Evolutionary conservation across 2,797 vertebrate species (phyloP).

Genomic region (Myotis myotis): DNA sequence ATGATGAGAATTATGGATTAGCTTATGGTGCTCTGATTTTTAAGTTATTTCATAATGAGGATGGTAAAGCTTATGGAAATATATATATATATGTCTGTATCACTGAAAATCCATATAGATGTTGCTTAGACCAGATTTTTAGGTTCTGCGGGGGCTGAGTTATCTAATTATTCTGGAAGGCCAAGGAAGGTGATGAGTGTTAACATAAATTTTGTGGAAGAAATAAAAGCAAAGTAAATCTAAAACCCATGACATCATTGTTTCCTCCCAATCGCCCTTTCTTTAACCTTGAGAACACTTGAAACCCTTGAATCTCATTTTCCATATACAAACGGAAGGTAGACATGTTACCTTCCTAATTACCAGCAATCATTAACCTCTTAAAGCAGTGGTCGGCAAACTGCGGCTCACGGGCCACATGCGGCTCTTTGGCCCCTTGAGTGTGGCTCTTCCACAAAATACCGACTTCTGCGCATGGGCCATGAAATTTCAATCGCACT

Average conservation of each 20-base stretch:
- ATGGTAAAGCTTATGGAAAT: conserved; percentile 18
- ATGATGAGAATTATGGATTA: too few relatives aligned
- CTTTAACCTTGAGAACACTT: background rate
- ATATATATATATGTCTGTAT: background rate
- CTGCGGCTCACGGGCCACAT: too few relatives aligned
- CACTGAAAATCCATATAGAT: background rate
- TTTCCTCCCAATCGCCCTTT: background rate
- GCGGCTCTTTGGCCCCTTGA: too few relatives aligned
- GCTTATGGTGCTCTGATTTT: background rate
- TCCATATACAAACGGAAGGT: background rate
- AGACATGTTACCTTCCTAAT: background rate
- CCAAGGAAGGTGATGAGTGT: background rate
- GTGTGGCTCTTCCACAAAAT: too few relatives aligned
- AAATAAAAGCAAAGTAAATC: conserved; percentile 41
- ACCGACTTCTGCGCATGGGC: too few relatives aligned
- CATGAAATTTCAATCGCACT: too few relatives aligned
- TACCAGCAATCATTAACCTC: background rate
- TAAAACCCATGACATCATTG: background rate
- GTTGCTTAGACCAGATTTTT: conserved; percentile 32
- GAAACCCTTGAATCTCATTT: conserved; percentile 14
- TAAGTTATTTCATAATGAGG: conserved; percentile 17
- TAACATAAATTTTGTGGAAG: background rate
- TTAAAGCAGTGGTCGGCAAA: background rate
- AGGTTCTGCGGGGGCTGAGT: background rate
- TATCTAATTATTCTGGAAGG: conserved; percentile 33